These are phyloP conservation scores for Perca schrenkii DNA, from an alignment of 2,113 vertebrate species.

Conservation along the genomic window DNA sequence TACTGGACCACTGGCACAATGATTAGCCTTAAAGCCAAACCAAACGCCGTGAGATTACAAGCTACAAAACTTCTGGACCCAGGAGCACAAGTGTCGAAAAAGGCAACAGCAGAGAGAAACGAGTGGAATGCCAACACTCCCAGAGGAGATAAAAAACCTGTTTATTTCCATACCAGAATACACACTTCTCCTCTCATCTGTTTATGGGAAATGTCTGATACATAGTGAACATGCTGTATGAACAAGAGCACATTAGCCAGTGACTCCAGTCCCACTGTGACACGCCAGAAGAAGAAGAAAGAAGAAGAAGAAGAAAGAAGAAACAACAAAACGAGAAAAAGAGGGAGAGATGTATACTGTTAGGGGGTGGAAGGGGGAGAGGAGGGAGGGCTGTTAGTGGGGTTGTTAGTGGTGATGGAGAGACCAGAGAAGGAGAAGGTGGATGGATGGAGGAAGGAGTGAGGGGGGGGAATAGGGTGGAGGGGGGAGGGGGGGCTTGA, in stretches of 20 bases:
- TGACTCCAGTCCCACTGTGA: constrained; percentile 68
- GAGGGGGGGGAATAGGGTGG: constrained; percentile 21
- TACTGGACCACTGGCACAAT: neutral
- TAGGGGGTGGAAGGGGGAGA: constrained; percentile 8
- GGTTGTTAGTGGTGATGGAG: constrained; percentile 71
- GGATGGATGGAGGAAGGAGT: constrained; percentile 70
- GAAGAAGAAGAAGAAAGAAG: constrained; percentile 13
- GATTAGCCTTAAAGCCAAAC: neutral
- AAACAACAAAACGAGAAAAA: constrained; percentile 41
- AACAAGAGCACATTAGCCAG: constrained; percentile 51
- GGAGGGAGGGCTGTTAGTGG: constrained; percentile 30
- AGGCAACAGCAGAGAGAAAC: constrained; percentile 43
- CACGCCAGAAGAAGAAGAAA: constrained; percentile 59
- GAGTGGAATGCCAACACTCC: constrained; percentile 59
- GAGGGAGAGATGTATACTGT: constrained; percentile 12
- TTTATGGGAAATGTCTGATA: constrained; percentile 61
- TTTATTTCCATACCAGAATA: constrained; percentile 53
- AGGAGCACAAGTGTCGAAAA: constrained; percentile 22
- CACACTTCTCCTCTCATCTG: constrained; percentile 31
- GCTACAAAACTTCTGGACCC: constrained; percentile 7
- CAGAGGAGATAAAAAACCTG: constrained; percentile 45
- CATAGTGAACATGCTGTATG: constrained; percentile 48
- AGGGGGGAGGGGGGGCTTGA: constrained; percentile 66
- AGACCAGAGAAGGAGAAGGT: constrained; percentile 65
- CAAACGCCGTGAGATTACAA: neutral